Evolutionary conservation across 2,797 vertebrate species (phyloP), one percentile per base, ranked within the genome.

Genomic region (Remorina albescens): DNA sequence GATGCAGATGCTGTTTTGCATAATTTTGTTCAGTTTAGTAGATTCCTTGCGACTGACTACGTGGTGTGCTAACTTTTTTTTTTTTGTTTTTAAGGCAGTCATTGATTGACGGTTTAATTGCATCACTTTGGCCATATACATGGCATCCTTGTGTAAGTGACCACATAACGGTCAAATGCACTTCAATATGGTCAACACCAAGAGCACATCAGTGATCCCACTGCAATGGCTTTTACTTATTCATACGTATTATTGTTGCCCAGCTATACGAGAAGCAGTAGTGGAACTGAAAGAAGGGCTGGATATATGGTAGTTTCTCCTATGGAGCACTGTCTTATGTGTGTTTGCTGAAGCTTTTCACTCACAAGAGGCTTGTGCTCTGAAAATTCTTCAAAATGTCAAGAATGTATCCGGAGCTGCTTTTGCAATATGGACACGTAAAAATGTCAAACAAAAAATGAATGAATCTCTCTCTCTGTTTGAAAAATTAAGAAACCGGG

Each of bases 361-460:
- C 28, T 15, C 30, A 39, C 50, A 16, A 8, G 32, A 55, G 11
- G 16, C 23, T 26, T 13, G 59, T 36, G 10, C 30, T 67, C 51
- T 58, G 44, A 23, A 53, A 19, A 13, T 62, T 19, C 16, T 34
- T 47, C 16, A 19, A 60, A 60, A 56, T 55, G 54, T 60, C 47
- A 44, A 68, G 69, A 67, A 37, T 25, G 15, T 1, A 0, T 34
- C 30, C 23, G 16, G 56, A 60, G 12, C 5, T 23, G 49, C 15
- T 46, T 47, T 59, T 54, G 9, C 8, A 0, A 49, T 36, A 26
- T n/a, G 25, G 25, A 23, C n/a, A n/a, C 61, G 50, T 34, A 19
- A 47, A 66, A 32, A 56, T 61, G 44, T 49, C 28, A 44, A 41
- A 53, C 42, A 66, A 13, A 58, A 23, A 59, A 59, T 55, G 6